Evolutionary conservation across 2,797 vertebrate genomes (phyloP).

Genomic region (Catostomus latipinnis): DNA sequence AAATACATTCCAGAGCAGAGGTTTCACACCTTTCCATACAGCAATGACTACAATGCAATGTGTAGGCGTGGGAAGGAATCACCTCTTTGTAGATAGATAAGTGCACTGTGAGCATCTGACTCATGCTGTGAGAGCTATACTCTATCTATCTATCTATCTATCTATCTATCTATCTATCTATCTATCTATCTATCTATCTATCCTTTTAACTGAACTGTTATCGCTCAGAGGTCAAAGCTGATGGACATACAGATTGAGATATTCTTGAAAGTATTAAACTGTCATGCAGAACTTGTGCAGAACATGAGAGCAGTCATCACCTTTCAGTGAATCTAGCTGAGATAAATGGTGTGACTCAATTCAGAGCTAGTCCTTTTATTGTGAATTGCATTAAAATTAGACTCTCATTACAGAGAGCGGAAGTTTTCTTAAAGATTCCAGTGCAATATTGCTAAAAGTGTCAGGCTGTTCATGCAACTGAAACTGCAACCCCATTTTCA

Average conservation of each 20-base stretch:
- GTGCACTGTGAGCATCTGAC: too few species aligned
- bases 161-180: background rate
- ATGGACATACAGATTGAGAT: background rate
- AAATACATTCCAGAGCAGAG: background rate
- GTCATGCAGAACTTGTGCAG: background rate
- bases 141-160: too few species aligned
- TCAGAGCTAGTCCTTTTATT: background rate
- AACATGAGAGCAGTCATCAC: background rate
- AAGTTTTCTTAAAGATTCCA: background rate
- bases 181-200: background rate
- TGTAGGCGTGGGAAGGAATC: too few species aligned
- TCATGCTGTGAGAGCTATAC: too few species aligned
- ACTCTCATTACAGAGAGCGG: background rate
- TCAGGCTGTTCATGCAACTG: background rate
- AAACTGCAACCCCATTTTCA: background rate
- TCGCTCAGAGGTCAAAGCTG: background rate
- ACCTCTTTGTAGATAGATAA: too few species aligned
- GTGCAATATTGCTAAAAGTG: background rate
- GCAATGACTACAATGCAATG: too few species aligned
- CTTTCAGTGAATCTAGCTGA: conserved; percentile 11
- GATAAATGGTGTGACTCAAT: conserved; percentile 13
- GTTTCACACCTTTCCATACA: background rate
- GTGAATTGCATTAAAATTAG: conserved; percentile 23
- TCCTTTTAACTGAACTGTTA: background rate
- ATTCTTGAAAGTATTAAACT: background rate